Evolutionary conservation across 2,888 invertebrate species (phyloP), one percentile per base, ranked within the genome.

Genomic region (Dascillus cervinus): DNA sequence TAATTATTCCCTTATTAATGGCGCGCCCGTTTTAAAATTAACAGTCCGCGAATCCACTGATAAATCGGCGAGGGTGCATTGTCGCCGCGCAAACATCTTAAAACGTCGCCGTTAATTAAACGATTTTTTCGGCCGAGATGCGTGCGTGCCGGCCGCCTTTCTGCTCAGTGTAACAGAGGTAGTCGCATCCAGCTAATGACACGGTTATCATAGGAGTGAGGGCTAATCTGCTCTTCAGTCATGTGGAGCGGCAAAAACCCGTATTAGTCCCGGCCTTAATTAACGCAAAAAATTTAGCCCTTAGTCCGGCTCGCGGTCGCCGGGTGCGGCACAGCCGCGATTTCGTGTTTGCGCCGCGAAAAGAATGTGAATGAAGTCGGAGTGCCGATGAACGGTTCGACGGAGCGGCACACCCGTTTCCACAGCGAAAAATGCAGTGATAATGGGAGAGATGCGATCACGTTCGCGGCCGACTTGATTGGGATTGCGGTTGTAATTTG

Each of bases 241-340:
- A 57, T 58, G 58, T 56, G 56, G 50, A 47, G 50, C 50, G 46
- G 53, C 60, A 62, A 62, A 62, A 62, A 62, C 57, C 52, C 50
- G 54, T 62, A 62, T 60, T 60, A 60, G 59, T 60, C 50, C 44
- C 53, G 60, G 56, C 55, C 60, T 60, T 62, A 62, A 62, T 62
- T 60, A 62, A 62, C 53, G 55, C 60, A 62, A 62, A 62, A 62
- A 62, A 59, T 54, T 40, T 39, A 43, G 41, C 39, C 38, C 32
- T n/a, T 39, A 43, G 41, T 39, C 30, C 43, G 26, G 26, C 25
- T 35, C 34, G 17, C 24, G 23, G 37, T 14, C n/a, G 11, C 13
- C 12, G 20, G 37, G 28, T 34, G 44, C 46, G 43, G 46, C 34
- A 37, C 29, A 27, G 31, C 8, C 10, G 27, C 24, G 24, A 13